These are phyloP conservation scores for Monochamus alternatus DNA, from an alignment of 2,888 invertebrate genomes.

Conservation along the genomic window DNA sequence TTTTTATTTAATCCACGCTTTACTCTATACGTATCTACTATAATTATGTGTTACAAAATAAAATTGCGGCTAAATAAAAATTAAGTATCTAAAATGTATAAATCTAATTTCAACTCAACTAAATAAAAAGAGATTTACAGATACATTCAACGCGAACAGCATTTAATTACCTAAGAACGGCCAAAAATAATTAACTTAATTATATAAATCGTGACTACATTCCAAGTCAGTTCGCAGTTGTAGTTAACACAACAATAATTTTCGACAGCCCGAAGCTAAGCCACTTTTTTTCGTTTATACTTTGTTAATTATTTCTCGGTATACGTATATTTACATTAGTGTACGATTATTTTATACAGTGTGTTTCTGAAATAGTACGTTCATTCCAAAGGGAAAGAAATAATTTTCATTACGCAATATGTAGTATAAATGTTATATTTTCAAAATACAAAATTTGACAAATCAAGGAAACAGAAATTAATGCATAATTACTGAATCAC, in stretches of 20 bases:
- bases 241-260: slow-evolving; percentile 30
- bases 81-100: neutral
- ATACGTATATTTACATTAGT: slow-evolving; percentile 5
- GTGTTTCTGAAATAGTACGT: neutral
- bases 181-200: slow-evolving; percentile 32
- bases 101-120: neutral
- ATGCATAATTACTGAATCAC: no score
- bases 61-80: neutral
- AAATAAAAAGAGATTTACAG: slow-evolving; percentile 1
- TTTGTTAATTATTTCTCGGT: slow-evolving; percentile 19
- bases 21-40: neutral
- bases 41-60: neutral
- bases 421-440: no score
- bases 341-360: neutral
- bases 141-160: neutral
- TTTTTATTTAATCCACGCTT: neutral
- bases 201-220: slow-evolving; percentile 32
- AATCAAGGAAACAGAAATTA: no score
- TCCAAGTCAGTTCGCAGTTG: slow-evolving; percentile 8
- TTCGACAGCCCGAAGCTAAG: slow-evolving; percentile 5
- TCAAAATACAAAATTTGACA: no score
- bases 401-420: no score
- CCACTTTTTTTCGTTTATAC: slow-evolving; percentile 21
- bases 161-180: slow-evolving; percentile 14
- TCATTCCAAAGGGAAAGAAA: no score